These are phyloP conservation scores for Cactoblastis cactorum DNA, from an alignment of 2,888 invertebrate genomes.

Conservation along the genomic window DNA sequence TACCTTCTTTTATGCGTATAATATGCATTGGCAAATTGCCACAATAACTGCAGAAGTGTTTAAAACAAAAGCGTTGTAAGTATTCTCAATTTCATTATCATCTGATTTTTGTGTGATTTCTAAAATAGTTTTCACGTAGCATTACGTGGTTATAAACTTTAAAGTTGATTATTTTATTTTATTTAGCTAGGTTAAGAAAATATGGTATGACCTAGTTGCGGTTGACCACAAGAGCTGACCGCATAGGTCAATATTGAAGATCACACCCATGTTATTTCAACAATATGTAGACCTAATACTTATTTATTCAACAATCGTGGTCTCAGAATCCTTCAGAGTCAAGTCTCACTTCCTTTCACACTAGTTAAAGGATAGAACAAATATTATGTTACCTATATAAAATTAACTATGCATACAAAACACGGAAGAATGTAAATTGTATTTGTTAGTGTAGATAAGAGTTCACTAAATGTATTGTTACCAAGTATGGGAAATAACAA, in stretches of 20 bases:
- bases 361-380: conserved; percentile 47
- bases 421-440: background rate
- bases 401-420: background rate
- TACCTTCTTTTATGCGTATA: no score
- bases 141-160: no score
- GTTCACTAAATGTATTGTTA: background rate
- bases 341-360: conserved; percentile 51
- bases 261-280: conserved; percentile 13
- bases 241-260: conserved; percentile 30
- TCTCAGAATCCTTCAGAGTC: conserved; percentile 20
- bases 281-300: conserved; percentile 4
- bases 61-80: conserved; percentile 8
- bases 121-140: no score
- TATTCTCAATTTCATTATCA: no score
- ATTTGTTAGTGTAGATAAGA: background rate
- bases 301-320: conserved; percentile 6
- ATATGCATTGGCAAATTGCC: conserved; percentile 1
- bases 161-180: no score
- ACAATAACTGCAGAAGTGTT: background rate
- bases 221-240: conserved; percentile 21
- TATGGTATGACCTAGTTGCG: conserved; percentile 28
- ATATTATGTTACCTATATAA: conserved; percentile 43
- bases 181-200: background rate
- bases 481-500: background rate
- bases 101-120: no score